Conservation (phyloP, 2,888 invertebrate genomes). For the Trachelus iudaicus region DNA sequence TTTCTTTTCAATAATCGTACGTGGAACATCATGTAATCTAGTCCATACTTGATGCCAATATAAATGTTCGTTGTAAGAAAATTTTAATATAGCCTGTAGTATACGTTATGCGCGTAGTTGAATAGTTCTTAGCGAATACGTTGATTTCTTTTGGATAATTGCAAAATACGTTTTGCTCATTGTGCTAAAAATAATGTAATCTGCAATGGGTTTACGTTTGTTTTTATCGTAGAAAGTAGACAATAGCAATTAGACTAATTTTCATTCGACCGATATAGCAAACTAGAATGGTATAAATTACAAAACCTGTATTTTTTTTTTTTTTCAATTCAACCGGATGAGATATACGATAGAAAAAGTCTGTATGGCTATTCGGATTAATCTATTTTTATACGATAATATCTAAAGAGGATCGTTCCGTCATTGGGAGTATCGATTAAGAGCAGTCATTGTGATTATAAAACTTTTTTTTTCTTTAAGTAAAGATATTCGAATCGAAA, state of each 20-base stretch:
- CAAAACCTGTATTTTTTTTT: not conserved
- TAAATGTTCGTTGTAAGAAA: not conserved
- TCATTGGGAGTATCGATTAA: not conserved
- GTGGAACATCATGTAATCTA: not conserved
- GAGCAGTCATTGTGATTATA: not conserved
- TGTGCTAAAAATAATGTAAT: not conserved
- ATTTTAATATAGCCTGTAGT: not conserved
- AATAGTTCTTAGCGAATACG: too few relatives aligned
- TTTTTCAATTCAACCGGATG: not conserved
- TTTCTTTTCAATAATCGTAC: not conserved
- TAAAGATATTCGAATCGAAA: too few relatives aligned
- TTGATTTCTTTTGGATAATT: not conserved
- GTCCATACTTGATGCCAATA: not conserved
- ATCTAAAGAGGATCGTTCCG: not conserved
- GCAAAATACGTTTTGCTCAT: not conserved
- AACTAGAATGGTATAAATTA: not conserved
- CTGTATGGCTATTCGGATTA: not conserved
- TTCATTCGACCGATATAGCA: too few relatives aligned
- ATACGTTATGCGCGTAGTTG: too few relatives aligned
- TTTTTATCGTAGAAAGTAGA: too few relatives aligned
- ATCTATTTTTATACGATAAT: not conserved
- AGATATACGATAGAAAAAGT: not conserved
- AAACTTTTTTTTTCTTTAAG: conserved; percentile 1
- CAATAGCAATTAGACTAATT: too few relatives aligned
- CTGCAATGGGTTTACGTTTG: too few relatives aligned